These are phyloP conservation scores for Heliconius congener DNA, from an alignment of 1,140 invertebrate genomes.

Conservation along the genomic window DNA sequence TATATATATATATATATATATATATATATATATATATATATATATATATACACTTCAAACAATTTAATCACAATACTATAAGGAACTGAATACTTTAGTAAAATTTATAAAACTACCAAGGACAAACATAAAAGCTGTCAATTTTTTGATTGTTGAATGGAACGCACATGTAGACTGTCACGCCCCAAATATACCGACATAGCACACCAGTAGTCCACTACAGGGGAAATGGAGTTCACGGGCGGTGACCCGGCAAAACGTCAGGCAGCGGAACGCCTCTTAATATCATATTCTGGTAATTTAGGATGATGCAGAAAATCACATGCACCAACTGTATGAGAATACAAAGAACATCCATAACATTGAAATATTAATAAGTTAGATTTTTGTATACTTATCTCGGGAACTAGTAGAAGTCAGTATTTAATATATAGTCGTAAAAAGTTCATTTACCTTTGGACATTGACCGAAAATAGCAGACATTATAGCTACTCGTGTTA, in stretches of 20 bases:
- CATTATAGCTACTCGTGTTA: slow-evolving; percentile 34
- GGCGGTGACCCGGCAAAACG: slow-evolving; percentile 65
- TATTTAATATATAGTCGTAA: neutral
- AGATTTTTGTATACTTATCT: neutral
- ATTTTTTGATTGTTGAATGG: slow-evolving; percentile 18
- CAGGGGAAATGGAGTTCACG: slow-evolving; percentile 73
- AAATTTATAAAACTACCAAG: no score
- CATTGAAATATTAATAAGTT: neutral
- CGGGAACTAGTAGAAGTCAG: no score
- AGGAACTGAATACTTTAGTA: neutral
- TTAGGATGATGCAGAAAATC: neutral
- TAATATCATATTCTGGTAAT: slow-evolving; percentile 17
- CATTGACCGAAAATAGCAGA: slow-evolving; percentile 32
- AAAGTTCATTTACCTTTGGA: slow-evolving; percentile 24
- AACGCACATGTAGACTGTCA: slow-evolving; percentile 36
- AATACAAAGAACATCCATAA: neutral
- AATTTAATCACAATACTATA: neutral
- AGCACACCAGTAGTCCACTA: slow-evolving; percentile 47
- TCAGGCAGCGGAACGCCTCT: slow-evolving; percentile 32
- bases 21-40: no score
- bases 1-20: no score
- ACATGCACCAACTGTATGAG: neutral
- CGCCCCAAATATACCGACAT: slow-evolving; percentile 49
- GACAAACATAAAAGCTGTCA: neutral
- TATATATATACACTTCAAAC: neutral